phyloP scores from a whole-genome alignment of 2,113 vertebrate species.

The Toxotes chatareus region DNA sequence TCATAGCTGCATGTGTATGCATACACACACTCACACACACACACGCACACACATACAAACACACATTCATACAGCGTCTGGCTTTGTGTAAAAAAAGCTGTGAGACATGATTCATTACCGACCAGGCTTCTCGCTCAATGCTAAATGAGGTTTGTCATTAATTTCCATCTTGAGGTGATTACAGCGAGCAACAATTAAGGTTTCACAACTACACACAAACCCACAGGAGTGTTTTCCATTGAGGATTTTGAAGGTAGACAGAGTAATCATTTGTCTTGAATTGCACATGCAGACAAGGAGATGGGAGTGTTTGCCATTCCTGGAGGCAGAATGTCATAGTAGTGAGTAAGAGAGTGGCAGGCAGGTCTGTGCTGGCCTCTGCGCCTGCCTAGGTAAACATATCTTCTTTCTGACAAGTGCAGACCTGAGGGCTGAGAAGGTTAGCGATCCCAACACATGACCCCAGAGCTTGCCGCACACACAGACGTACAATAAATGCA shows the following conservation, averaged over 20 bases:
- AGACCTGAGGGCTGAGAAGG: slow-evolving; percentile 73
- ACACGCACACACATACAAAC: slow-evolving; percentile 25
- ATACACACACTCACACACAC: slow-evolving; percentile 6
- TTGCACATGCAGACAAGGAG: slow-evolving; percentile 40
- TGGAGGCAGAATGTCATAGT: slow-evolving; percentile 78
- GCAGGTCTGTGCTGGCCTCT: slow-evolving; percentile 77
- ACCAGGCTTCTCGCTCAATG: slow-evolving; percentile 49
- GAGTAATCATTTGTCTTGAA: slow-evolving; percentile 67
- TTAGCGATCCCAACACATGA: slow-evolving; percentile 48
- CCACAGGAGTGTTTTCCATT: slow-evolving; percentile 66
- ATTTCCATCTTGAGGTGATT: slow-evolving; percentile 72
- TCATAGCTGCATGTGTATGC: slow-evolving; percentile 13
- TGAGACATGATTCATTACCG: slow-evolving; percentile 71
- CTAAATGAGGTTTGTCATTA: slow-evolving; percentile 63
- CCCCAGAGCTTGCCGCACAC: slow-evolving; percentile 40
- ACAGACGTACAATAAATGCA: slow-evolving; percentile 6
- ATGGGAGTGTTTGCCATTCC: slow-evolving; percentile 76
- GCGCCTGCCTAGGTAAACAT: slow-evolving; percentile 74
- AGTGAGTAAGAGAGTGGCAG: slow-evolving; percentile 76
- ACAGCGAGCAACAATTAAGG: slow-evolving; percentile 51
- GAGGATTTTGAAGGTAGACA: slow-evolving; percentile 62
- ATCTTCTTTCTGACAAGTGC: slow-evolving; percentile 79
- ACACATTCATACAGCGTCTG: slow-evolving; percentile 34
- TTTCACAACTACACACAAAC: slow-evolving; percentile 53
- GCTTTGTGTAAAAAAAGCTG: slow-evolving; percentile 50